Percentiles rank a stretch among this genome's conserved stretches.
Conservation (phyloP, 2,113 vertebrate genomes). For the Cheirogaleus medius region DNA sequence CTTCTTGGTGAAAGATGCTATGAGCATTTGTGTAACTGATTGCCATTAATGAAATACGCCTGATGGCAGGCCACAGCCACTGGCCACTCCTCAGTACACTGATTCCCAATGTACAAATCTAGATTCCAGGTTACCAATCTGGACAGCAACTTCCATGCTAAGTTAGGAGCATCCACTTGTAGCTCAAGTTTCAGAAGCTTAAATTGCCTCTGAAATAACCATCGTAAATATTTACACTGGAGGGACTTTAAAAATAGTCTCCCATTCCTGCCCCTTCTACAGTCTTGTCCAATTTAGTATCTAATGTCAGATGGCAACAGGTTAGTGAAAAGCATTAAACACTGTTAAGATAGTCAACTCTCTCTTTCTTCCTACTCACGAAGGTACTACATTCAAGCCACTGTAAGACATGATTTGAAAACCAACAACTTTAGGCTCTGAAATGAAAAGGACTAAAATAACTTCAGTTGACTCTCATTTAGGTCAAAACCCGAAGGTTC, state of each 20-base stretch:
- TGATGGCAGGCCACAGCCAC: background rate
- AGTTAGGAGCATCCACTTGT: background rate
- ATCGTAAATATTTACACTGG: background rate
- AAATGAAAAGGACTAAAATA: background rate
- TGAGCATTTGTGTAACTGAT: background rate
- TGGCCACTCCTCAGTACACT: background rate
- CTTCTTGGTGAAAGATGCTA: too few species aligned
- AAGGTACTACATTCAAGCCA: background rate
- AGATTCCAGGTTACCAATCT: background rate
- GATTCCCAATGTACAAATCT: background rate
- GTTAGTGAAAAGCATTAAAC: background rate
- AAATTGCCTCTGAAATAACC: constrained; percentile 45
- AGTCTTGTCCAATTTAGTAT: background rate
- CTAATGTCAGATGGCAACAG: background rate
- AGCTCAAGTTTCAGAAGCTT: constrained; percentile 48
- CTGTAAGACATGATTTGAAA: background rate
- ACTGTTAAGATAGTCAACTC: background rate
- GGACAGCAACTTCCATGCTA: background rate
- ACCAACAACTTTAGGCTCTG: background rate
- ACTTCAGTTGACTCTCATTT: background rate
- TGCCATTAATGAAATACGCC: background rate
- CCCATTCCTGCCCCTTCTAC: background rate
- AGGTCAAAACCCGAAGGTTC: background rate
- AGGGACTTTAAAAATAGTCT: background rate
- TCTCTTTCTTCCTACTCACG: background rate